Percentiles rank a stretch among this genome's conserved stretches.
Conservation (phyloP, 1,140 invertebrate species). For the Ladona fulva region DNA sequence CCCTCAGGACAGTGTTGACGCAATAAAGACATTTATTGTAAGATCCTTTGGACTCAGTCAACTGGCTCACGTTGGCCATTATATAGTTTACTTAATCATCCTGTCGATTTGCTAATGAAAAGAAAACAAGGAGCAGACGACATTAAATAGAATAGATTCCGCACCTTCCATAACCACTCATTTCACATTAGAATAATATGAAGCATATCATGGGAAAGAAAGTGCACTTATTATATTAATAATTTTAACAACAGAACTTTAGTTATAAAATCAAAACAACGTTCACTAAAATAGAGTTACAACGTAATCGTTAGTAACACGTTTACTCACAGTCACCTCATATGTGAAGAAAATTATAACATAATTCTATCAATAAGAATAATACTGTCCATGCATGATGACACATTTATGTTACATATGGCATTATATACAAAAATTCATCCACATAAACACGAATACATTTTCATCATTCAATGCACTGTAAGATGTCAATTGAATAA, state of each 20-base stretch:
- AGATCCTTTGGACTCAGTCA: neutral
- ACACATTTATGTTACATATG: neutral
- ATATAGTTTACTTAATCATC: neutral
- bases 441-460: constrained; percentile 1
- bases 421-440: neutral
- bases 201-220: no score
- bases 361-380: no score
- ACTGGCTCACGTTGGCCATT: neutral
- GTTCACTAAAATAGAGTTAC: neutral
- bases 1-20: neutral
- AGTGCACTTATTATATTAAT: no score
- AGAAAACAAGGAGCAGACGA: neutral
- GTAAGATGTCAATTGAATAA: neutral
- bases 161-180: neutral
- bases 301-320: neutral
- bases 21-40: neutral
- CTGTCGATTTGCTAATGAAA: neutral
- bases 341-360: neutral
- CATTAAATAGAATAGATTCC: neutral
- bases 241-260: no score
- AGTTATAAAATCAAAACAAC: no score
- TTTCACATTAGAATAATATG: neutral
- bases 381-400: no score
- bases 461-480: neutral
- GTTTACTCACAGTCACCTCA: neutral